phyloP scores from a whole-genome alignment of 2,888 invertebrate genomes.

The Penaeus monodon region DNA sequence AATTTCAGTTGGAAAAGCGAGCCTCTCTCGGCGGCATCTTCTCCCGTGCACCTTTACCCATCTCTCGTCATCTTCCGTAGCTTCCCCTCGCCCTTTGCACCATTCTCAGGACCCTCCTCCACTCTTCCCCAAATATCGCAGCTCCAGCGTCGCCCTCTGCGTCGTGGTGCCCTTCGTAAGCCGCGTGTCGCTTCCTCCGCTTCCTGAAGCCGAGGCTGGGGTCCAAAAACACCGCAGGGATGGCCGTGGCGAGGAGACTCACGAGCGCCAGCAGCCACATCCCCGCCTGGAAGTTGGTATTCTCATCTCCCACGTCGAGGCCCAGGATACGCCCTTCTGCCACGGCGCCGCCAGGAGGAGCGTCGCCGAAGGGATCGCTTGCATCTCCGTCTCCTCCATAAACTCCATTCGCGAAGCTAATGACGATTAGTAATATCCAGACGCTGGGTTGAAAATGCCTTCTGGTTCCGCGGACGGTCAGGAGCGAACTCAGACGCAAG shows the following conservation, averaged over 20 bases:
- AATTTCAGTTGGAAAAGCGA: too few relatives aligned
- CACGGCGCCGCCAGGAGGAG: too few relatives aligned
- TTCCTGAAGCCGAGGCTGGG: slow-evolving; percentile 50
- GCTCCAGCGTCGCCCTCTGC: neutral
- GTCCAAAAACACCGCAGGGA: slow-evolving; percentile 50
- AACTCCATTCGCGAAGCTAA: too few relatives aligned
- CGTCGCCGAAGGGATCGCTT: too few relatives aligned
- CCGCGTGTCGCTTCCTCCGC: slow-evolving; percentile 1
- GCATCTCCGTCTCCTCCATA: too few relatives aligned
- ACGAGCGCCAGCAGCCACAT: slow-evolving; percentile 53
- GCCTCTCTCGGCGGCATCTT: neutral
- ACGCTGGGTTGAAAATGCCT: too few relatives aligned
- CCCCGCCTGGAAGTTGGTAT: slow-evolving; percentile 53
- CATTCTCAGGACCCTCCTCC: neutral
- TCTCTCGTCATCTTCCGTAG: neutral
- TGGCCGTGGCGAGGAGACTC: slow-evolving; percentile 42
- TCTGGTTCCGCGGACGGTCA: too few relatives aligned
- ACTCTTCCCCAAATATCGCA: neutral
- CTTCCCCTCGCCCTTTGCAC: neutral
- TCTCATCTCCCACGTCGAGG: slow-evolving; percentile 44
- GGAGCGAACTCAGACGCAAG: too few relatives aligned
- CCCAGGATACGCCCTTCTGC: slow-evolving; percentile 25
- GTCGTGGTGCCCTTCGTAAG: neutral
- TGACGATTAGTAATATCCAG: too few relatives aligned
- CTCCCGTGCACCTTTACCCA: neutral